A percentile compares a stretch with the other conserved stretches of the same genome.
Evolutionary conservation across 2,797 vertebrate genomes (phyloP).

Genomic region (Sus cebifrons): DNA sequence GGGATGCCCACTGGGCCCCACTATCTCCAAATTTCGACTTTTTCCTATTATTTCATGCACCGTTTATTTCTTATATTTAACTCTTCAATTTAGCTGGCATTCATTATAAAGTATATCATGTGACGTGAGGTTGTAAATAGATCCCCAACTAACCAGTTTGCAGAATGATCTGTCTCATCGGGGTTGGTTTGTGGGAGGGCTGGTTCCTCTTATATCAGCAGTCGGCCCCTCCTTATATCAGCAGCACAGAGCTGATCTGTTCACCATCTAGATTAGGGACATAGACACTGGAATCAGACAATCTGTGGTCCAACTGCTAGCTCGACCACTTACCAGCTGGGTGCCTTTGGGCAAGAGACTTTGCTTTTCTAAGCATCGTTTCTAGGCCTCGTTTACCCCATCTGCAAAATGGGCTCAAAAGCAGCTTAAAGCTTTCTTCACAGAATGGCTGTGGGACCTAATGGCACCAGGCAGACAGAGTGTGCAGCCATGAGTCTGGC

Average conservation of each 20-base stretch:
- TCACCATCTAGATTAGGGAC: no score
- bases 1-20: background rate
- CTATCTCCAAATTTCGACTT: background rate
- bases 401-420: slow-evolving; percentile 28
- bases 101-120: background rate
- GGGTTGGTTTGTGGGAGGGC: background rate
- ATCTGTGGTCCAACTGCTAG: background rate
- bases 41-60: background rate
- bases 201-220: background rate
- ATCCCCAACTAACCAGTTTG: background rate
- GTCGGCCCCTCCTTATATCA: background rate
- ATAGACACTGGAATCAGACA: background rate
- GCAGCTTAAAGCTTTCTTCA: background rate
- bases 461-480: background rate
- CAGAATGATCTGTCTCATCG: background rate
- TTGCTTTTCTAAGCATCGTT: background rate
- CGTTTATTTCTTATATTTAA: slow-evolving; percentile 9
- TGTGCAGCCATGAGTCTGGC: background rate
- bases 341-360: background rate
- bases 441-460: background rate
- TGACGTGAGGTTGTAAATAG: background rate
- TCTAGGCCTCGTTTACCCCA: background rate
- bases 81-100: background rate
- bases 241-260: background rate
- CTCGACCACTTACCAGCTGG: background rate